Evolutionary conservation across 2,797 vertebrate species (phyloP).

Genomic region (Enteromius paludinosus): DNA sequence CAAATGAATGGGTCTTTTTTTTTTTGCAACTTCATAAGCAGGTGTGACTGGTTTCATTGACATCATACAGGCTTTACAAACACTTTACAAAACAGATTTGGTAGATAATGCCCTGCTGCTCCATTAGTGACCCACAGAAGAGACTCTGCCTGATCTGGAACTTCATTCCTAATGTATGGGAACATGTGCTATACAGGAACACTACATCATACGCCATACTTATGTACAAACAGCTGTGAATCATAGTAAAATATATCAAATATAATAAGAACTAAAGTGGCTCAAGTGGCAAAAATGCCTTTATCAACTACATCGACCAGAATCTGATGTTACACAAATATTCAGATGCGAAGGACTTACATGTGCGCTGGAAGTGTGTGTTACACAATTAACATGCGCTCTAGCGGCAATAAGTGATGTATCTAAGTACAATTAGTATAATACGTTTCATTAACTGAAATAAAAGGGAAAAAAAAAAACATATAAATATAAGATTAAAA

Average conservation of each 20-base stretch:
- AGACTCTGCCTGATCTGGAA: background rate
- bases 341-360: background rate
- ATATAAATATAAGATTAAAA: background rate
- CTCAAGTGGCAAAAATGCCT: conserved; percentile 19
- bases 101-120: conserved; percentile 2
- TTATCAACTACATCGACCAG: conserved; percentile 1
- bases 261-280: conserved; percentile 43
- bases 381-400: background rate
- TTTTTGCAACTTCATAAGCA: conserved; percentile 2
- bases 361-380: background rate
- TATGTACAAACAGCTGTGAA: conserved; percentile 52
- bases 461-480: background rate
- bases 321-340: conserved; percentile 38
- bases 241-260: conserved; percentile 48
- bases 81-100: conserved; percentile 11
- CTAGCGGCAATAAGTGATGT: background rate
- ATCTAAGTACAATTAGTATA: background rate
- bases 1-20: background rate
- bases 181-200: conserved; percentile 33
- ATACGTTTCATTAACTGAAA: background rate
- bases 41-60: conserved; percentile 3
- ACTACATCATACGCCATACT: conserved; percentile 49
- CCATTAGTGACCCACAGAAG: background rate
- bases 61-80: conserved; percentile 25
- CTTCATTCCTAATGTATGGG: conserved; percentile 21